Percentiles rank a stretch among this genome's conserved stretches.
Evolutionary conservation across 2,888 invertebrate genomes (phyloP).

Genomic region (Griposia aprilina): DNA sequence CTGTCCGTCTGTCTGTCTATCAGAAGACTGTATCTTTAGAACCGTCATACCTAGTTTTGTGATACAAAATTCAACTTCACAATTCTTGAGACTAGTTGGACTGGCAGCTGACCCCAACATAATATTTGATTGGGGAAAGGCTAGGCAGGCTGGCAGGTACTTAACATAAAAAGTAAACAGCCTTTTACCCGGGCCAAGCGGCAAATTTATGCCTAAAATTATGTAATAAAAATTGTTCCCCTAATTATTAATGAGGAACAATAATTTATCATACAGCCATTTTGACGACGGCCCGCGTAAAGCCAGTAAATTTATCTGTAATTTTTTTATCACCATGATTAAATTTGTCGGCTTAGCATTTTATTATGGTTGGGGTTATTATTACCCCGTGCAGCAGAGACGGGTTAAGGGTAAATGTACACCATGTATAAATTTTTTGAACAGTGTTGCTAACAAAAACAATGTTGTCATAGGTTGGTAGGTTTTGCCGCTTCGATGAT

Average conservation of each 20-base stretch:
- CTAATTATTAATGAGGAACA: conserved; percentile 62
- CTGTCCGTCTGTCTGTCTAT: not conserved
- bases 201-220: conserved; percentile 41
- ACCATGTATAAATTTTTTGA: conserved; percentile 45
- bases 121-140: not conserved
- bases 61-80: not conserved
- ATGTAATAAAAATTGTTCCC: conserved; percentile 41
- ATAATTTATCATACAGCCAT: conserved; percentile 54
- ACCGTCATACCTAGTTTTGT: not conserved
- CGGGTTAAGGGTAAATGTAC: conserved; percentile 69
- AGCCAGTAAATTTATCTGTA: conserved; percentile 66
- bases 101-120: not conserved
- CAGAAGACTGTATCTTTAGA: not conserved
- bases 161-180: not conserved
- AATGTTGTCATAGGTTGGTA: too few relatives aligned
- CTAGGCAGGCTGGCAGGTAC: not conserved
- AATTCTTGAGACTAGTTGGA: not conserved
- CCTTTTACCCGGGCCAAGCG: not conserved
- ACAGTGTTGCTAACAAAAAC: not conserved
- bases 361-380: conserved; percentile 72
- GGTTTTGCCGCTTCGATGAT: not conserved
- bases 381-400: conserved; percentile 63
- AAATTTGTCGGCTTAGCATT: conserved; percentile 76
- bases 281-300: conserved; percentile 46
- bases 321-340: conserved; percentile 75